A percentile compares a stretch with the other conserved stretches of the same genome.
Evolutionary conservation across 2,888 invertebrate species (phyloP).

Genomic region (Epinotia bilunana): DNA sequence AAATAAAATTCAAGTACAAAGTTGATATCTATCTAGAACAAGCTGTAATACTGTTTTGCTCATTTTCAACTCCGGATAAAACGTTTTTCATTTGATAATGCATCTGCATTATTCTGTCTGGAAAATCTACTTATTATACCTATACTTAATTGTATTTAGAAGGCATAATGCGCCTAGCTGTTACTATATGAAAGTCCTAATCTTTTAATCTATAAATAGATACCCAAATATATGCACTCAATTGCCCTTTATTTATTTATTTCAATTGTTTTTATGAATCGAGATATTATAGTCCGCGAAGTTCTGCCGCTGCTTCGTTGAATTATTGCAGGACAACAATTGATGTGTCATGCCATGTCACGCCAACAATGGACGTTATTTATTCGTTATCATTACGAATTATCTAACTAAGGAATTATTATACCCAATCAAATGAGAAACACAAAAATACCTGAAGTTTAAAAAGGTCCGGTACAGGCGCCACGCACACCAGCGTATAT

Average conservation of each 20-base stretch:
- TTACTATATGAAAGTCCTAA: too few species aligned
- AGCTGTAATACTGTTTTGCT: constrained; percentile 14
- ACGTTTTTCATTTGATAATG: not conserved
- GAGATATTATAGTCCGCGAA: not conserved
- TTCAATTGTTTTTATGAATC: not conserved
- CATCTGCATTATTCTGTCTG: too few species aligned
- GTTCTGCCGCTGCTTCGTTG: too few species aligned
- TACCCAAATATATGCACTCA: not conserved
- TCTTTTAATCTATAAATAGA: not conserved
- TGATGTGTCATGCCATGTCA: not conserved
- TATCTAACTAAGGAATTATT: too few species aligned
- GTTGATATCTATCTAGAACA: constrained; percentile 51
- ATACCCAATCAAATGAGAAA: too few species aligned
- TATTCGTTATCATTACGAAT: too few species aligned
- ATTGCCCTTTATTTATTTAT: too few species aligned
- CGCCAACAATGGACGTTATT: too few species aligned
- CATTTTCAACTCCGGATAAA: constrained; percentile 1
- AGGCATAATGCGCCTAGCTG: too few species aligned
- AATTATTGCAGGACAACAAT: not conserved
- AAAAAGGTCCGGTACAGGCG: too few species aligned
- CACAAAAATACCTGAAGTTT: too few species aligned
- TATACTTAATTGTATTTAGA: not conserved
- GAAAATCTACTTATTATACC: not conserved
- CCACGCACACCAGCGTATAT: too few species aligned
- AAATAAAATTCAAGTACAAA: constrained; percentile 74